Conservation (phyloP, 2,113 vertebrate genomes). For the Nettapus auritus region DNA sequence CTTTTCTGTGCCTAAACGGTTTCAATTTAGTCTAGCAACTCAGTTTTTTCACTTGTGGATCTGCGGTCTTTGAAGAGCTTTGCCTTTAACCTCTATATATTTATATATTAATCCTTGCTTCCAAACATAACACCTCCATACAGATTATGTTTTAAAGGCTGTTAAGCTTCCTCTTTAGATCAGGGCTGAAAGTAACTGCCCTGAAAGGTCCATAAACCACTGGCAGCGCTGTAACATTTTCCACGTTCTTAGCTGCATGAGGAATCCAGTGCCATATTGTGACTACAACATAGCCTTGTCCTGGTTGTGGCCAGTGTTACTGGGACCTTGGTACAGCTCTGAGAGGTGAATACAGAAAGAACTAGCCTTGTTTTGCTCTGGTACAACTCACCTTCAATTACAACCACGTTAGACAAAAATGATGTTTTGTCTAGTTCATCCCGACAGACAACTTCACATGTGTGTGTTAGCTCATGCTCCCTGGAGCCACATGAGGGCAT, state of each 20-base stretch:
- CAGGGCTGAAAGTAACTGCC: neutral
- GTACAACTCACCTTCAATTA: neutral
- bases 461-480: neutral
- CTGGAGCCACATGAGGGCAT: neutral
- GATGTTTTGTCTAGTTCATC: neutral
- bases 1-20: neutral
- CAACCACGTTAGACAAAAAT: neutral
- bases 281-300: fast-evolving
- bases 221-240: neutral
- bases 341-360: neutral
- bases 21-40: neutral
- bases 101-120: neutral
- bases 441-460: neutral
- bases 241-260: neutral
- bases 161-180: neutral
- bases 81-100: neutral
- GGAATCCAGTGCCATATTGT: neutral
- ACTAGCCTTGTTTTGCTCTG: neutral
- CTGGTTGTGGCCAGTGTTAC: neutral
- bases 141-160: neutral
- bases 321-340: neutral
- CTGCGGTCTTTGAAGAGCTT: neutral
- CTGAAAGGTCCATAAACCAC: neutral
- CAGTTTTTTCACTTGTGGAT: neutral
- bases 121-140: neutral